Evolutionary conservation across 2,888 invertebrate species (phyloP).

Genomic region (Dynastes maya): DNA sequence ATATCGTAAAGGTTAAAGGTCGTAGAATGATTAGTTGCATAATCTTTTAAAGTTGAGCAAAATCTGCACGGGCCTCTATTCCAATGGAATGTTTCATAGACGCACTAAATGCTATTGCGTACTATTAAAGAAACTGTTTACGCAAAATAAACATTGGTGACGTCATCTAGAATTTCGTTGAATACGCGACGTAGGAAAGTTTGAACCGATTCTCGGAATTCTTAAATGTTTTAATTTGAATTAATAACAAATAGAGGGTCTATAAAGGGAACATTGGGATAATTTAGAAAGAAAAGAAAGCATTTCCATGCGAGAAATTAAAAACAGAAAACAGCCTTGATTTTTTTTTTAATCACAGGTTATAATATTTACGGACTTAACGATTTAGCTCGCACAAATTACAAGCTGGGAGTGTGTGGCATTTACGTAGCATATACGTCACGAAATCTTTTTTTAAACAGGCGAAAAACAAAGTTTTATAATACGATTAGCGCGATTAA

Average conservation of each 20-base stretch:
- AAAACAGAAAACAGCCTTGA: not conserved
- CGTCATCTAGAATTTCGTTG: not conserved
- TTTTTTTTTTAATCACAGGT: not conserved
- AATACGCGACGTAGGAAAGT: not conserved
- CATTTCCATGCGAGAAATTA: not conserved
- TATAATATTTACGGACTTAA: not conserved
- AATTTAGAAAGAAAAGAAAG: not conserved
- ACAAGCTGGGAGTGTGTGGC: constrained; percentile 22
- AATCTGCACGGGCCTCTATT: not conserved
- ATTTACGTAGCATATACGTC: constrained; percentile 27
- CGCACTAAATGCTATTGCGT: not conserved
- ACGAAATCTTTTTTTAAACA: constrained; percentile 33
- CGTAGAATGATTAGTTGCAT: not conserved
- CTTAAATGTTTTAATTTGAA: not conserved
- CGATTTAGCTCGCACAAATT: not conserved
- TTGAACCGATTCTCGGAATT: not conserved
- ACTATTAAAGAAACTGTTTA: not conserved
- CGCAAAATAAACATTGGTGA: not conserved
- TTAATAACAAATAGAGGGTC: not conserved
- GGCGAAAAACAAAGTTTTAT: constrained; percentile 11
- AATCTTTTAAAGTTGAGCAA: not conserved
- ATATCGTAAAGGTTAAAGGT: not conserved
- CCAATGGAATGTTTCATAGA: not conserved
- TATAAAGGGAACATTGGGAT: not conserved
- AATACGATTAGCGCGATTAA: constrained; percentile 15